phyloP scores from a whole-genome alignment of 1,140 invertebrate species.

The Drosophila ambigua region DNA sequence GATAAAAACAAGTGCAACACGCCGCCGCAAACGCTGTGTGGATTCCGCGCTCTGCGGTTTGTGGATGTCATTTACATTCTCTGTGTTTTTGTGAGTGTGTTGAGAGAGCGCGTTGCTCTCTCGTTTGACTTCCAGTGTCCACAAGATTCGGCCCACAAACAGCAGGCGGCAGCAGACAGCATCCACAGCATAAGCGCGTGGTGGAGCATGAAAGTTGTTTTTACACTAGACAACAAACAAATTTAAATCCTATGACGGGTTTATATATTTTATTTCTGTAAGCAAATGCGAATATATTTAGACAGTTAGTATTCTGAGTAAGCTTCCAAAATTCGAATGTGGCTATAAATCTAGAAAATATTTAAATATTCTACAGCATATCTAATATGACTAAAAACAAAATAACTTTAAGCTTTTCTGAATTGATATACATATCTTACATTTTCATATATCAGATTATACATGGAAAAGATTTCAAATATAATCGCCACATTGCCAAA shows the following conservation, averaged over 20 bases:
- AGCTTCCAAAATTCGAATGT: too few relatives aligned
- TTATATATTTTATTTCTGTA: neutral
- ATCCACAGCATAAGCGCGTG: conserved; percentile 58
- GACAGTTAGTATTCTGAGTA: too few relatives aligned
- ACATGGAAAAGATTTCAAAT: too few relatives aligned
- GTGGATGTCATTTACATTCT: conserved; percentile 15
- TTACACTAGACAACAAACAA: conserved; percentile 30
- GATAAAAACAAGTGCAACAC: conserved; percentile 69
- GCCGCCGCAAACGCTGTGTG: conserved; percentile 61
- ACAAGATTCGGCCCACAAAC: conserved; percentile 24
- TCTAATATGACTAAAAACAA: too few relatives aligned
- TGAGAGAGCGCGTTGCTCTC: conserved; percentile 7
- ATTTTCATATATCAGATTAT: too few relatives aligned
- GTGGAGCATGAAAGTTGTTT: conserved; percentile 50
- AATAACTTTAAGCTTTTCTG: too few relatives aligned
- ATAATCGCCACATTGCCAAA: neutral
- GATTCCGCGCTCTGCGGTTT: conserved; percentile 12
- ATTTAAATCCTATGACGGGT: neutral
- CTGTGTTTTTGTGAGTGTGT: conserved; percentile 2
- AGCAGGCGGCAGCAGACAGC: too few relatives aligned
- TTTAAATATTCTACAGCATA: too few relatives aligned
- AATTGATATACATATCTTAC: too few relatives aligned
- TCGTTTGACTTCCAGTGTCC: conserved; percentile 55
- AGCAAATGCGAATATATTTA: too few relatives aligned
- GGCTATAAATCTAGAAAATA: too few relatives aligned